Evolutionary conservation across 2,797 vertebrate species (phyloP).

Genomic region (Pseudochirops cupreus): DNA sequence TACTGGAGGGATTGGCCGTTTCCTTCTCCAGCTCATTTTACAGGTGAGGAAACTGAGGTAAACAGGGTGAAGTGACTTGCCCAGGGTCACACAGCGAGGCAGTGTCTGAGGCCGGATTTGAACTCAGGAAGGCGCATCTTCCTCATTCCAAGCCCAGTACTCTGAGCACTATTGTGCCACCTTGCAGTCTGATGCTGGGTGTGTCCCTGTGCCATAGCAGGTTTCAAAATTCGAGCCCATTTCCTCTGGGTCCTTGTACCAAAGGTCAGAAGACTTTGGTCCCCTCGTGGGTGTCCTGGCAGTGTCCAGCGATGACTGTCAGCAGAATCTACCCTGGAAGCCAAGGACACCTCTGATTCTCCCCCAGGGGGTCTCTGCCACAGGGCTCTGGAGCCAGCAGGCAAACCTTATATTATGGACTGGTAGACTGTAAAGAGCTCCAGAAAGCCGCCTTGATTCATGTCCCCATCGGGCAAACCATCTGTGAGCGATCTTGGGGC

Average conservation of each 20-base stretch:
- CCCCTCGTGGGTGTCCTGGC: neutral
- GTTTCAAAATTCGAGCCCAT: neutral
- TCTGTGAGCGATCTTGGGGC: neutral
- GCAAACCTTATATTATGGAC: neutral
- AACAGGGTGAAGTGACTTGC: neutral
- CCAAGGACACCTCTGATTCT: neutral
- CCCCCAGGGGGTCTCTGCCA: neutral
- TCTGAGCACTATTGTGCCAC: rapidly evolving
- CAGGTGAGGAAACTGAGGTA: neutral
- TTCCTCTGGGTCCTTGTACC: neutral
- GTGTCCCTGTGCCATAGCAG: too few relatives aligned
- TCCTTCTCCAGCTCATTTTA: neutral
- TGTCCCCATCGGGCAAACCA: neutral
- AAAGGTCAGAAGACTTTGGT: neutral
- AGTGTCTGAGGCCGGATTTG: neutral
- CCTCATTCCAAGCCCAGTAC: neutral
- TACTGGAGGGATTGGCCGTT: neutral
- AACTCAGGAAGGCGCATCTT: neutral
- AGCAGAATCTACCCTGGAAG: neutral
- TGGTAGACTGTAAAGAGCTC: too few relatives aligned
- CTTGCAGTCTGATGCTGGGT: neutral
- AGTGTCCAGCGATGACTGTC: neutral
- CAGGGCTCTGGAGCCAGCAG: neutral
- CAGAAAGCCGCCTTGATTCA: too few relatives aligned
- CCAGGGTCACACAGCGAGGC: neutral